A percentile compares a stretch with the other conserved stretches of the same genome.
Conservation (phyloP, 2,113 vertebrate genomes). For the Melanocharis versteri region DNA sequence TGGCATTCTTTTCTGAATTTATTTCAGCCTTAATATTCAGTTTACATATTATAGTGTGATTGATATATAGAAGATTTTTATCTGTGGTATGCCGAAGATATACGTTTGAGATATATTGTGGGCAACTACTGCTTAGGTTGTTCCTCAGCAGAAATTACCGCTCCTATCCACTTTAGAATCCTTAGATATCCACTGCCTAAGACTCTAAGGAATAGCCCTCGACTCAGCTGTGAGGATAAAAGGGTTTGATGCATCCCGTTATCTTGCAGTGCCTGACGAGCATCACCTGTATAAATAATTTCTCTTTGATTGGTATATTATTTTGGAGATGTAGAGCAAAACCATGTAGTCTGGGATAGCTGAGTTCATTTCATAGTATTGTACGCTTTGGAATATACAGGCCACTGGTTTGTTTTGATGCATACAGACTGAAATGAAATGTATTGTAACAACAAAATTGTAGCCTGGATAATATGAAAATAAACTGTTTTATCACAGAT, state of each 20-base stretch:
- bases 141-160: neutral
- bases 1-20: neutral
- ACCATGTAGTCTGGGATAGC: neutral
- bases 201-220: neutral
- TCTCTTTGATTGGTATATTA: neutral
- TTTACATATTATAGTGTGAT: neutral
- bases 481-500: neutral
- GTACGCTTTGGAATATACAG: neutral
- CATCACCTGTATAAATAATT: neutral
- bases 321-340: neutral
- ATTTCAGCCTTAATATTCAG: neutral
- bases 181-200: neutral
- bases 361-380: neutral
- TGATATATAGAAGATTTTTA: neutral
- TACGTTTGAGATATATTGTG: neutral
- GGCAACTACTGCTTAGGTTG: neutral
- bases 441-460: neutral
- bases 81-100: neutral
- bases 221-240: neutral
- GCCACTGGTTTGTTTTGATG: neutral
- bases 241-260: fast-evolving
- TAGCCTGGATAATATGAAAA: neutral
- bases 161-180: neutral
- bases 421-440: neutral
- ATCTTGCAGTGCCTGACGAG: neutral